Conservation (phyloP, 2,797 vertebrate genomes). For the Falco novaeseelandiae region DNA sequence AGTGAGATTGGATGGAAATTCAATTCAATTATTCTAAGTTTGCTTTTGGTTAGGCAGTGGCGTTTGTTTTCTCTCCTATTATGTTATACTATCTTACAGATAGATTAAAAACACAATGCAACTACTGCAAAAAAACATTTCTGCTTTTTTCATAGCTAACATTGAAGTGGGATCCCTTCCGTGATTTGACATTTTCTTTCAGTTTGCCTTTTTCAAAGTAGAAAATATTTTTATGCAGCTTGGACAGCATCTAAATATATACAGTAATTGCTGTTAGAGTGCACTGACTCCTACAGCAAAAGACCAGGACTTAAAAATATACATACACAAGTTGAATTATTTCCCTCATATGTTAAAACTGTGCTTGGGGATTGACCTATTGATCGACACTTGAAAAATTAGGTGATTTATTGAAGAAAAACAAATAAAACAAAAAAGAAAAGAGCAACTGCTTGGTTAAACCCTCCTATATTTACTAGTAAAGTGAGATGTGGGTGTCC, state of each 20-base stretch:
- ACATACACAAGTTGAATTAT: neutral
- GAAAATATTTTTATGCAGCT: neutral
- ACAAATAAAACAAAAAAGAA: neutral
- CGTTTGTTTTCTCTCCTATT: constrained; percentile 16
- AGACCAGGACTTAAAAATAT: neutral
- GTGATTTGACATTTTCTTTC: neutral
- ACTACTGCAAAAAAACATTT: neutral
- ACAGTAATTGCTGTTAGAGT: neutral
- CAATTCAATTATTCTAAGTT: constrained; percentile 59
- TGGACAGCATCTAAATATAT: neutral
- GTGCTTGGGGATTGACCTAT: neutral
- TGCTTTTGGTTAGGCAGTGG: constrained; percentile 16
- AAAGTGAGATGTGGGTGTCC: neutral
- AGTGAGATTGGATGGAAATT: constrained; percentile 56
- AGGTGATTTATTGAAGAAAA: neutral
- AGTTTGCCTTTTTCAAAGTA: neutral
- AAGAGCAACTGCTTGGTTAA: neutral
- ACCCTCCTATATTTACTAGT: neutral
- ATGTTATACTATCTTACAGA: neutral
- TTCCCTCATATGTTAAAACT: neutral
- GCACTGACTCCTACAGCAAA: neutral
- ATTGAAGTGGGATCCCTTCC: neutral
- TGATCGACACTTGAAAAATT: neutral
- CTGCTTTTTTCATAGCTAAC: neutral
- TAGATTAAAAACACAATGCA: neutral